phyloP scores from a whole-genome alignment of 1,140 invertebrate genomes.

The Drosophila kanapiae region DNA sequence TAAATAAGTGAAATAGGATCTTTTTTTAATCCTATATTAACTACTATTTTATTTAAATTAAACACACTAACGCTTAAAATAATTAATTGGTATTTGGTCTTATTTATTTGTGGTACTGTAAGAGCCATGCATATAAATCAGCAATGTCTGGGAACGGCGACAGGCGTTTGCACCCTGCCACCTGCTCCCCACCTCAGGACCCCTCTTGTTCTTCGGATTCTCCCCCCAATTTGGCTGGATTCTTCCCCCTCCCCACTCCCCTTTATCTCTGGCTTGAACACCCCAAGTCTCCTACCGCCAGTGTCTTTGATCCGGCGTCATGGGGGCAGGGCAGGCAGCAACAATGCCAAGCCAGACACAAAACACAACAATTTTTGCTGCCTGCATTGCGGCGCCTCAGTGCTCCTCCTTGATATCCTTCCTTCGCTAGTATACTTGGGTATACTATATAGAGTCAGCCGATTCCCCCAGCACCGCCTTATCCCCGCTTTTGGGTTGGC shows the following conservation, averaged over 20 bases:
- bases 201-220: constrained; percentile 12
- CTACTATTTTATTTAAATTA: background rate
- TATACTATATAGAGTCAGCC: background rate
- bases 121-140: constrained; percentile 75
- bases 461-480: constrained; percentile 10
- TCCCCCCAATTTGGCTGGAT: background rate
- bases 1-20: background rate
- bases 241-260: background rate
- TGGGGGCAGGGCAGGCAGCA: constrained; percentile 9
- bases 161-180: constrained; percentile 24
- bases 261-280: background rate
- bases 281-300: background rate
- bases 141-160: constrained; percentile 65
- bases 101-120: constrained; percentile 16
- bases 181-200: constrained; percentile 1
- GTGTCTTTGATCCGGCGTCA: constrained; percentile 22
- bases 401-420: constrained; percentile 25
- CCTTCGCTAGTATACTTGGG: background rate
- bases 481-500: constrained; percentile 44
- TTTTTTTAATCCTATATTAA: background rate
- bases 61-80: background rate
- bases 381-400: constrained; percentile 62
- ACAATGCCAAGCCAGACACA: constrained; percentile 75
- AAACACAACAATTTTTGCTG: constrained; percentile 77
- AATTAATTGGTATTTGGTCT: constrained; percentile 1